Conservation (phyloP, 1,140 invertebrate genomes). For the Drosophila equinoxialis region DNA sequence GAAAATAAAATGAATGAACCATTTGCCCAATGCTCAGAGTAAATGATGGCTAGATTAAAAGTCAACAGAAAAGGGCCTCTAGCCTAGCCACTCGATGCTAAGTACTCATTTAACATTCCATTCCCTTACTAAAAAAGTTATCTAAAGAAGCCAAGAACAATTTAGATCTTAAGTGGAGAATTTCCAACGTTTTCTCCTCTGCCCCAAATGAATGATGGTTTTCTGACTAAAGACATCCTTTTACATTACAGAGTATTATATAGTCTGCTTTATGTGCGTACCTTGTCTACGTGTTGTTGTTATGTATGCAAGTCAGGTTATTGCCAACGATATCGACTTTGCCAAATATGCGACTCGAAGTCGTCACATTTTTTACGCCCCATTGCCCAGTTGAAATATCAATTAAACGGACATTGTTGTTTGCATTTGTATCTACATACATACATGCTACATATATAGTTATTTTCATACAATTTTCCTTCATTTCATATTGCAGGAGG, state of each 20-base stretch:
- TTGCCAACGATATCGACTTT: conserved; percentile 47
- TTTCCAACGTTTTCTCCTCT: too few relatives aligned
- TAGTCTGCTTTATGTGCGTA: not conserved
- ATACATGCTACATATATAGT: not conserved
- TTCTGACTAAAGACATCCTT: too few relatives aligned
- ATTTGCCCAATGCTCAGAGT: not conserved
- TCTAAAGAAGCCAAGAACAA: too few relatives aligned
- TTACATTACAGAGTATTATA: not conserved
- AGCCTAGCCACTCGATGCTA: not conserved
- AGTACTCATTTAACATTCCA: conserved; percentile 14
- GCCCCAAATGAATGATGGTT: too few relatives aligned
- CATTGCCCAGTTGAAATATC: conserved; percentile 52
- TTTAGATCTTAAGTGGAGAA: too few relatives aligned
- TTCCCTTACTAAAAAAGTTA: too few relatives aligned
- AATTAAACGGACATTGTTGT: conserved; percentile 32
- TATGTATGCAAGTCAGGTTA: conserved; percentile 48
- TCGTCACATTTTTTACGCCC: conserved; percentile 45
- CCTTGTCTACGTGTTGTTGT: not conserved
- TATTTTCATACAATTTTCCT: conserved; percentile 40
- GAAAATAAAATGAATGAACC: too few relatives aligned
- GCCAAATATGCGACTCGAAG: conserved; percentile 61
- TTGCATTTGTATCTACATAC: conserved; percentile 25
- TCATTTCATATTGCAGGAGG: conserved; percentile 28
- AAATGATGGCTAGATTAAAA: not conserved
- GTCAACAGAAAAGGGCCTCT: not conserved